Evolutionary conservation across 1,140 invertebrate species (phyloP).

Genomic region (Pseudomyrmex flavicornis): DNA sequence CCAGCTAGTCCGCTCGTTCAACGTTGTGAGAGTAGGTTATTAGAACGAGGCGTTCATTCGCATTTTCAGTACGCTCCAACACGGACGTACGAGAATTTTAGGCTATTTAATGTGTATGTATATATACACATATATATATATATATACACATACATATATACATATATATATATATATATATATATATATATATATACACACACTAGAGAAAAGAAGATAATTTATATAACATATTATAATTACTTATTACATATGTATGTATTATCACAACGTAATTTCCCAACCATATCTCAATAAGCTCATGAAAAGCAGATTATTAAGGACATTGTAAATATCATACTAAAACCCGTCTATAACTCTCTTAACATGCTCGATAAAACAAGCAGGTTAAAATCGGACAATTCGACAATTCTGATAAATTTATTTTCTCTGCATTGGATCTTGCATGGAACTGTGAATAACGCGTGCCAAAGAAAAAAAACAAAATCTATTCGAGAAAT

Average conservation of each 20-base stretch:
- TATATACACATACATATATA: too few relatives aligned
- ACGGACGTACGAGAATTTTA: slow-evolving; percentile 10
- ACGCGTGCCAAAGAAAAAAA: neutral
- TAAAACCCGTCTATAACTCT: neutral
- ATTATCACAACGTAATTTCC: too few relatives aligned
- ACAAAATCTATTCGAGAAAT: neutral
- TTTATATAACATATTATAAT: neutral
- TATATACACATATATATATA: too few relatives aligned
- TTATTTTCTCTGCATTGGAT: slow-evolving; percentile 3
- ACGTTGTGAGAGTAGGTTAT: slow-evolving; percentile 82
- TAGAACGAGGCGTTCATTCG: slow-evolving; percentile 76
- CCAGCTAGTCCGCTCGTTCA: slow-evolving; percentile 20
- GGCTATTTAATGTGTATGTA: neutral
- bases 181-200: too few relatives aligned
- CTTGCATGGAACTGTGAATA: neutral
- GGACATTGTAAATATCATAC: neutral
- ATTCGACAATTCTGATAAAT: slow-evolving; percentile 5
- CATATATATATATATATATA: too few relatives aligned
- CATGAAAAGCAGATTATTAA: neutral
- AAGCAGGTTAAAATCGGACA: neutral
- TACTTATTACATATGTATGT: too few relatives aligned
- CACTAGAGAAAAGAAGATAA: too few relatives aligned
- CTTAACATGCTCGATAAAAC: slow-evolving; percentile 1
- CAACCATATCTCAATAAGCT: too few relatives aligned
- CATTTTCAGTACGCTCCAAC: slow-evolving; percentile 63